phyloP scores from a whole-genome alignment of 2,113 vertebrate genomes.

The Eretmochelys imbricata region DNA sequence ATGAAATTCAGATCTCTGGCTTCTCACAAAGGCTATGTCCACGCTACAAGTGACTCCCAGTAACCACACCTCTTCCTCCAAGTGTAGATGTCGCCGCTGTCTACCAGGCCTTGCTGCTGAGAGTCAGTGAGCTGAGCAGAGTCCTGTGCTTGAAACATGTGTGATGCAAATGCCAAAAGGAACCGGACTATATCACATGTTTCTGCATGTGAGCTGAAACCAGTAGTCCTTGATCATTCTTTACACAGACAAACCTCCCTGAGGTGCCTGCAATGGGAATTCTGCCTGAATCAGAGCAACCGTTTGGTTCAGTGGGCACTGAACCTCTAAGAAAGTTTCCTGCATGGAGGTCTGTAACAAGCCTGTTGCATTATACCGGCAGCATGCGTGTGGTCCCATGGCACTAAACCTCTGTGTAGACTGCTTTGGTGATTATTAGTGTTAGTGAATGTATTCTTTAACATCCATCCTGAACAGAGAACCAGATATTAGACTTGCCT shows the following conservation, averaged over 20 bases:
- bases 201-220: background rate
- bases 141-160: fast-evolving
- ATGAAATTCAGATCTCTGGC: too few relatives aligned
- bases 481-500: background rate
- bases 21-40: too few relatives aligned
- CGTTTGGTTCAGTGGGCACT: background rate
- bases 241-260: background rate
- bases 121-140: background rate
- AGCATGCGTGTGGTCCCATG: background rate
- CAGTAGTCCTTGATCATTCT: background rate
- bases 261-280: fast-evolving
- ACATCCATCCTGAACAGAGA: background rate
- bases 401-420: background rate
- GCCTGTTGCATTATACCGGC: background rate
- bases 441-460: background rate
- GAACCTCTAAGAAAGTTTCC: background rate
- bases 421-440: background rate
- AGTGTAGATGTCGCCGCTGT: too few relatives aligned
- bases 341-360: background rate
- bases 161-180: background rate
- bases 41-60: too few relatives aligned
- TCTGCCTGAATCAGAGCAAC: background rate
- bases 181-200: background rate
- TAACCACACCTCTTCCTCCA: too few relatives aligned
- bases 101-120: background rate